These are phyloP conservation scores for Trichonephila clavipes DNA, from an alignment of 1,140 invertebrate species.

Conservation along the genomic window DNA sequence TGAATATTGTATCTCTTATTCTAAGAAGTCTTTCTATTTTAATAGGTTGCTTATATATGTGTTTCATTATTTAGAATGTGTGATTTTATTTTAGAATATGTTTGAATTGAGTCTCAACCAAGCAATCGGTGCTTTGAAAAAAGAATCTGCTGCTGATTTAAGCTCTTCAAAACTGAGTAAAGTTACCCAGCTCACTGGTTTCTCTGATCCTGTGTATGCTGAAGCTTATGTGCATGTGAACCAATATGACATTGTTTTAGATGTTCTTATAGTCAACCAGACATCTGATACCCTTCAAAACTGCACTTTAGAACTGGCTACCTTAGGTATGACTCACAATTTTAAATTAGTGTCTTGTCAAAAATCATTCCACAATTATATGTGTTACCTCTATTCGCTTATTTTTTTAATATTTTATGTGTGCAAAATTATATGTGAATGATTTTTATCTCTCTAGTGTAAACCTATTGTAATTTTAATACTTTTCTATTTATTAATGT, in stretches of 20 bases:
- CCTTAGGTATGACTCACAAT: conserved; percentile 85
- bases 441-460: too few relatives aligned
- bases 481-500: too few relatives aligned
- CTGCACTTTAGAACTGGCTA: conserved; percentile 97
- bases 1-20: too few relatives aligned
- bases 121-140: conserved; percentile 88
- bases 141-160: conserved; percentile 81
- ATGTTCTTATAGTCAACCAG: conserved; percentile 98
- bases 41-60: too few relatives aligned
- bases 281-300: conserved; percentile 98
- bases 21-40: too few relatives aligned
- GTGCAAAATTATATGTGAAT: too few relatives aligned
- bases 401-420: too few relatives aligned
- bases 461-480: too few relatives aligned
- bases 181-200: conserved; percentile 99
- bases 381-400: background rate
- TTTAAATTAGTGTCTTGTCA: background rate
- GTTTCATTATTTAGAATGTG: too few relatives aligned
- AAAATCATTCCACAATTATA: background rate
- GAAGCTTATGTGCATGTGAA: conserved; percentile 99
- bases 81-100: conserved; percentile 84
- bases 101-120: conserved; percentile 97
- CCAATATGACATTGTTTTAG: conserved; percentile 99
- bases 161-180: conserved; percentile 79
- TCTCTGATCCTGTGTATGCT: conserved; percentile 99